These are phyloP conservation scores for Hestina assimilis DNA, from an alignment of 1,140 invertebrate genomes.

Conservation along the genomic window DNA sequence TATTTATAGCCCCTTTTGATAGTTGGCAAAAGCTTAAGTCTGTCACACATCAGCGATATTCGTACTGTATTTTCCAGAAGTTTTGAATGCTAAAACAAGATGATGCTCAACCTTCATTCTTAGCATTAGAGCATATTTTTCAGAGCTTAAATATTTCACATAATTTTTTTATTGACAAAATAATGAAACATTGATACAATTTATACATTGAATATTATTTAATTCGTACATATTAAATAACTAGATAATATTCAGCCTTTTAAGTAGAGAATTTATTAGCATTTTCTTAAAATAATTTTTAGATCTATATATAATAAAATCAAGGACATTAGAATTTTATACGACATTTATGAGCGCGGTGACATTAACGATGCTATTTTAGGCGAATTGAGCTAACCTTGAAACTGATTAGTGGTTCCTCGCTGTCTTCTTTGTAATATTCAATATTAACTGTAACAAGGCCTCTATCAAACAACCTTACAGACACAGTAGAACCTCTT, in stretches of 20 bases:
- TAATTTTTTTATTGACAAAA: too few species aligned
- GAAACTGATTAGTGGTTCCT: conserved; percentile 84
- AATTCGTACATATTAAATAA: too few species aligned
- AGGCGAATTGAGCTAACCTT: conserved; percentile 81
- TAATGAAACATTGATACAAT: background rate
- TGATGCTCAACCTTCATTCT: conserved; percentile 58
- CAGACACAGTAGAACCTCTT: conserved; percentile 82
- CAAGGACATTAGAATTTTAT: too few species aligned
- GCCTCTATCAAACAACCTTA: conserved; percentile 85
- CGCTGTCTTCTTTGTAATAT: conserved; percentile 86
- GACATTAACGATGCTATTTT: conserved; percentile 22
- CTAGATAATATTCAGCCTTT: too few species aligned
- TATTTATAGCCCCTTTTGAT: conserved; percentile 89
- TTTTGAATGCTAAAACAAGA: conserved; percentile 81
- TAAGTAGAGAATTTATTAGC: too few species aligned
- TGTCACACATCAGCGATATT: conserved; percentile 84
- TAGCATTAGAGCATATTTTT: too few species aligned
- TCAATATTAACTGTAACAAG: conserved; percentile 89
- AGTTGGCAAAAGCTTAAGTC: conserved; percentile 89
- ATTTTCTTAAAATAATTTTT: too few species aligned
- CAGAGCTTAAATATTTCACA: too few species aligned
- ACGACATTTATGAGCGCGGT: too few species aligned
- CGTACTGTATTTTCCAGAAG: conserved; percentile 86
- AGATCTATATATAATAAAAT: too few species aligned
- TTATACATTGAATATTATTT: too few species aligned